These are phyloP conservation scores for Serripes groenlandicus DNA, from an alignment of 2,888 invertebrate species.

Conservation along the genomic window DNA sequence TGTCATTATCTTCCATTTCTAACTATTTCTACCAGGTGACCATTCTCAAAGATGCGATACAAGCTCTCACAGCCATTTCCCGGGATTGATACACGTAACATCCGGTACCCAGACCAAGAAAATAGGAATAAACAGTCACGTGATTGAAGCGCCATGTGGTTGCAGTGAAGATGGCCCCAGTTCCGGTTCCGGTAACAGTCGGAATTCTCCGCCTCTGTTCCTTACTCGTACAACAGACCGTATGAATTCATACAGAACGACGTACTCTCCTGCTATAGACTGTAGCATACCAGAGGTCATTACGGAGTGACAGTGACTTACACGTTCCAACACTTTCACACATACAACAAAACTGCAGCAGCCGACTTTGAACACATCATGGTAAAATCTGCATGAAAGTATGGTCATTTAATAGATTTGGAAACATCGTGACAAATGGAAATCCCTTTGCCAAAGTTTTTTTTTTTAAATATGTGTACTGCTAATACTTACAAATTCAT, in stretches of 20 bases:
- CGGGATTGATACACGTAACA: background rate
- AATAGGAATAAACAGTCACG: conserved; percentile 7
- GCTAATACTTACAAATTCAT: too few species aligned
- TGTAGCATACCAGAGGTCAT: background rate
- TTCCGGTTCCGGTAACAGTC: background rate
- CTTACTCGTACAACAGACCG: background rate
- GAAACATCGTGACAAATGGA: too few species aligned
- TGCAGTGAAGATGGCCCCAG: background rate
- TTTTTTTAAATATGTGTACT: too few species aligned
- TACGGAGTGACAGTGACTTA: background rate
- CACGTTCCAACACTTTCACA: too few species aligned
- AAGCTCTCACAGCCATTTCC: background rate
- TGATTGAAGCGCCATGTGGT: background rate
- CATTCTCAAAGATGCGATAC: background rate
- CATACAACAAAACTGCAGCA: too few species aligned
- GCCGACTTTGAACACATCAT: too few species aligned
- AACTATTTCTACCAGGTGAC: background rate
- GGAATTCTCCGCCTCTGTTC: background rate
- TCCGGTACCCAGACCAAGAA: background rate
- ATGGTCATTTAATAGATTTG: too few species aligned
- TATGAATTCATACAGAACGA: background rate
- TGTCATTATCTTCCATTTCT: too few species aligned
- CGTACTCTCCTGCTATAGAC: background rate
- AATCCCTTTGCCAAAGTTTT: too few species aligned
- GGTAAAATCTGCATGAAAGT: too few species aligned